phyloP scores from a whole-genome alignment of 2,113 vertebrate genomes.

The Lycaon pictus region DNA sequence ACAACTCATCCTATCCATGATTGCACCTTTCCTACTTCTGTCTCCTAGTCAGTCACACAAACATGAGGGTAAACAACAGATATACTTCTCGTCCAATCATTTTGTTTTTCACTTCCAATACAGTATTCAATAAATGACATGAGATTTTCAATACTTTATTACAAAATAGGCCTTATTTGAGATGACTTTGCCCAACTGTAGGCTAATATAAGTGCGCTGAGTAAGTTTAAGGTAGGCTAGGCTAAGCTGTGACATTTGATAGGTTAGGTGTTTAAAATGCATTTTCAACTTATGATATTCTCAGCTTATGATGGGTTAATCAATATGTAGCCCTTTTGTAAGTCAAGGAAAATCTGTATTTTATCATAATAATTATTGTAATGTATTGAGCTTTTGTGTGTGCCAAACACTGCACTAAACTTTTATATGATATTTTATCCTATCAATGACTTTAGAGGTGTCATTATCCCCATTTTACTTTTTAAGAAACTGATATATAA shows the following conservation, averaged over 20 bases:
- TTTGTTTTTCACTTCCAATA: neutral
- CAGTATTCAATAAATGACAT: neutral
- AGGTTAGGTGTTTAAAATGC: neutral
- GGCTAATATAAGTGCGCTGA: neutral
- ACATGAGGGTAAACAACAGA: neutral
- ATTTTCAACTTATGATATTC: neutral
- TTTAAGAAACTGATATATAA: conserved; percentile 34
- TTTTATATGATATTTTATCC: neutral
- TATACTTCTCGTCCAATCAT: neutral
- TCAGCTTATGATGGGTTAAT: neutral
- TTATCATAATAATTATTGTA: neutral
- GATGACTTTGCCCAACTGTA: neutral
- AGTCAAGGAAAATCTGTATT: neutral
- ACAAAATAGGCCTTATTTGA: neutral
- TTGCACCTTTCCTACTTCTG: conserved; percentile 3
- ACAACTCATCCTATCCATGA: neutral
- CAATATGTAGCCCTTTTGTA: neutral
- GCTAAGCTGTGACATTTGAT: neutral
- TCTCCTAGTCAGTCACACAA: neutral
- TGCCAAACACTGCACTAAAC: neutral
- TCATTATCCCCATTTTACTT: neutral
- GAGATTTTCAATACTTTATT: neutral
- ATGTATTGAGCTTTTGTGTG: conserved; percentile 27
- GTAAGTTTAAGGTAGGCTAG: neutral
- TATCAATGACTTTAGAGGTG: neutral